These are phyloP conservation scores for Sesia apiformis DNA, from an alignment of 2,888 invertebrate genomes.

Conservation along the genomic window DNA sequence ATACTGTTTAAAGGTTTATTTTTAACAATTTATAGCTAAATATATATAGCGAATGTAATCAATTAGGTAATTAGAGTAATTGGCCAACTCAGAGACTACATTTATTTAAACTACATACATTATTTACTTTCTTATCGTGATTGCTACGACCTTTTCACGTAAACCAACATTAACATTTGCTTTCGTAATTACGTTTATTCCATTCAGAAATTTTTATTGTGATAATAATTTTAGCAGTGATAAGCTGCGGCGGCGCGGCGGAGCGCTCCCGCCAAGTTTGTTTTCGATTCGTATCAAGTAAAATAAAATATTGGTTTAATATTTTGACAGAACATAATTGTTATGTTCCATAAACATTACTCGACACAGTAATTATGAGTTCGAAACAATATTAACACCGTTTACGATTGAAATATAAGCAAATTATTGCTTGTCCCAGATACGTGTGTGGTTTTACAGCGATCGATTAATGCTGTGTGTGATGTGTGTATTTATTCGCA, in stretches of 20 bases:
- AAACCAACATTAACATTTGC: conserved; percentile 34
- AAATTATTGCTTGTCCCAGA: not conserved
- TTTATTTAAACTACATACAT: conserved; percentile 21
- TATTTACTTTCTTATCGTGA: conserved; percentile 26
- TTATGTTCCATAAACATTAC: not conserved
- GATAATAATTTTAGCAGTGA: not conserved
- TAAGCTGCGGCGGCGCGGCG: not conserved
- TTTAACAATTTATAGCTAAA: conserved; percentile 9
- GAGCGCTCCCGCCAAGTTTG: conserved; percentile 3
- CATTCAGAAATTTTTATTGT: not conserved
- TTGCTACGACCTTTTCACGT: conserved; percentile 30
- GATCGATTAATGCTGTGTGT: no score
- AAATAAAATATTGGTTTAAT: not conserved
- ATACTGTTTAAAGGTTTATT: not conserved
- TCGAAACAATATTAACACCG: conserved; percentile 8
- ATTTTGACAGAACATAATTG: not conserved
- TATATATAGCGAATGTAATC: not conserved
- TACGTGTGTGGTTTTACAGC: no score
- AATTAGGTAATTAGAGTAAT: not conserved
- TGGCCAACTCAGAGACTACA: conserved; percentile 9
- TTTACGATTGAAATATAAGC: conserved; percentile 8
- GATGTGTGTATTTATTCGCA: no score
- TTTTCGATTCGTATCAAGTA: conserved; percentile 16
- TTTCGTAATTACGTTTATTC: conserved; percentile 31
- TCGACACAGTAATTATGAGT: conserved; percentile 29